Conservation (phyloP, 2,797 vertebrate genomes). For the Anomalospiza imberbis region DNA sequence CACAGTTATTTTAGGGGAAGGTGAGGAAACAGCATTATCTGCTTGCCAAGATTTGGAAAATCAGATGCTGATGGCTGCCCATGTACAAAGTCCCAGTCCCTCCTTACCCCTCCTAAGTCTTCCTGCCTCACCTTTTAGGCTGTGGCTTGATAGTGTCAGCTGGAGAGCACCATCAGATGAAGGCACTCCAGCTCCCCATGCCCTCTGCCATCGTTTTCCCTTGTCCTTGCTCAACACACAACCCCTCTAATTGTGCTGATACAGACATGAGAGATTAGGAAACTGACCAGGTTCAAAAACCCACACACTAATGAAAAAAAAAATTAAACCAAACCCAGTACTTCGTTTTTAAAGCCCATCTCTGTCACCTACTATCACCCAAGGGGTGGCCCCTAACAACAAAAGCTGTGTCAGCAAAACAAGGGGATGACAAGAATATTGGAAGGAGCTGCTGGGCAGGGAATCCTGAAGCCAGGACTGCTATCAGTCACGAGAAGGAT, state of each 20-base stretch:
- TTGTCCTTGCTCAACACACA: background rate
- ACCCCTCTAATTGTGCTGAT: background rate
- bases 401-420: background rate
- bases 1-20: fast-evolving
- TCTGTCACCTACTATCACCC: background rate
- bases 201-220: background rate
- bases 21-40: background rate
- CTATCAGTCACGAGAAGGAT: background rate
- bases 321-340: background rate
- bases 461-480: background rate
- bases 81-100: background rate
- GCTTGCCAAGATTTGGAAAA: background rate
- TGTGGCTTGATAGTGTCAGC: background rate
- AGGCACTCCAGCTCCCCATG: background rate
- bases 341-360: background rate
- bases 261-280: background rate
- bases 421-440: background rate
- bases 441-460: background rate
- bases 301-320: background rate
- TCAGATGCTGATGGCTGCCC: background rate
- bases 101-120: background rate
- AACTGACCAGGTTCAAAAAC: background rate
- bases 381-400: background rate
- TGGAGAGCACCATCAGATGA: background rate
- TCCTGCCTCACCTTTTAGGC: background rate